phyloP scores from a whole-genome alignment of 2,113 vertebrate species.

The Marmota monax region DNA sequence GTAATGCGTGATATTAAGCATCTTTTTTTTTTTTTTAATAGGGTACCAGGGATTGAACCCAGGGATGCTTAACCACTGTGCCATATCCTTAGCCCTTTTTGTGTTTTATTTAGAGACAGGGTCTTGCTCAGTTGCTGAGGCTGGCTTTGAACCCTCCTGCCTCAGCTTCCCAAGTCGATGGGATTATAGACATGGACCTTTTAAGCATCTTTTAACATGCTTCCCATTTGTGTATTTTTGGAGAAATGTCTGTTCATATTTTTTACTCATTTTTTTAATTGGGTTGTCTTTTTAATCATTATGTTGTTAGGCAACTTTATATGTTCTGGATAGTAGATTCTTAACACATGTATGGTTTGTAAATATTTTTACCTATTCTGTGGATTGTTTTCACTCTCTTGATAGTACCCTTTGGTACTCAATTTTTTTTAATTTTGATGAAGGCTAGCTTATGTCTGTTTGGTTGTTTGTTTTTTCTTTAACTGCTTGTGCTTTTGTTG shows the following conservation, averaged over 20 bases:
- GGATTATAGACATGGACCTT: background rate
- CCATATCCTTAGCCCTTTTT: background rate
- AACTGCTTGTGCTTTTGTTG: background rate
- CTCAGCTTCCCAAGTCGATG: background rate
- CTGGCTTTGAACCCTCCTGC: background rate
- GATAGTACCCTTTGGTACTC: no score
- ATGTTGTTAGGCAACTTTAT: background rate
- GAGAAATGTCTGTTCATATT: background rate
- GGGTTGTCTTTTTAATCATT: no score
- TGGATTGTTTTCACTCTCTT: no score
- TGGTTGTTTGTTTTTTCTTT: no score
- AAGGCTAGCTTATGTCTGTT: no score
- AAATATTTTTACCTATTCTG: no score
- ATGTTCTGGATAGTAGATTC: background rate
- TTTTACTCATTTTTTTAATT: background rate
- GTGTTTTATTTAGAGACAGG: background rate
- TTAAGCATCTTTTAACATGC: no score
- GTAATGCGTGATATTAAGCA: background rate
- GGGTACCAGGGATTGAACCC: no score
- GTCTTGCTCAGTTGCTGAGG: background rate
- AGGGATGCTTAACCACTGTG: no score
- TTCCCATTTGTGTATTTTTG: no score
- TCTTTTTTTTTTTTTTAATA: no score
- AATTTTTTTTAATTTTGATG: no score
- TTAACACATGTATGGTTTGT: background rate